Percentiles rank a stretch among this genome's conserved stretches.
Conservation (phyloP, 1,140 invertebrate species). For the Drosophila nasuta region DNA sequence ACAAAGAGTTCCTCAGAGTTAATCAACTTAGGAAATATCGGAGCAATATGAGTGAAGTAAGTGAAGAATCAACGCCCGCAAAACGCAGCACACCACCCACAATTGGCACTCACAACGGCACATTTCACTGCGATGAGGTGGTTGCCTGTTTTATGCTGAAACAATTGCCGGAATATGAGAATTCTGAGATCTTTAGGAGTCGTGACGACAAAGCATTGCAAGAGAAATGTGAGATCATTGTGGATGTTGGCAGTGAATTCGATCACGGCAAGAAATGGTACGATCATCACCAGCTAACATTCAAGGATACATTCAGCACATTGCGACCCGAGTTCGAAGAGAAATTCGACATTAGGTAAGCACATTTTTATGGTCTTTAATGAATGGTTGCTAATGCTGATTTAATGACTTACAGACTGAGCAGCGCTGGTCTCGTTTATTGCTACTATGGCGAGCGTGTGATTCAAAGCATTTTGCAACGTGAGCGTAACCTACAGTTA, state of each 20-base stretch:
- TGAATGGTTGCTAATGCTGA: background rate
- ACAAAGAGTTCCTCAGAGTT: background rate
- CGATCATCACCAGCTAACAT: conserved; percentile 97
- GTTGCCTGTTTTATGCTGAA: conserved; percentile 97
- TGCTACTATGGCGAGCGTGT: conserved; percentile 95
- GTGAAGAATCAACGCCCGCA: conserved; percentile 43
- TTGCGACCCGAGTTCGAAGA: conserved; percentile 86
- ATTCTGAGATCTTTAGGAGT: conserved; percentile 93
- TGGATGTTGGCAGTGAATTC: conserved; percentile 98
- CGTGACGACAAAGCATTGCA: conserved; percentile 88
- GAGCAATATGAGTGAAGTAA: conserved; percentile 43
- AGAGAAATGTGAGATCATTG: conserved; percentile 95
- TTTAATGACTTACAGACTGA: conserved; percentile 89
- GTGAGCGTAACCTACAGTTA: conserved; percentile 82
- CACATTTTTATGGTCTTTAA: background rate
- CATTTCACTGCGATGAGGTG: conserved; percentile 98
- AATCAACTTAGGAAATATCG: background rate
- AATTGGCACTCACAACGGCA: conserved; percentile 92
- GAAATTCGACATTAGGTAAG: conserved; percentile 86
- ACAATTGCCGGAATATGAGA: conserved; percentile 91
- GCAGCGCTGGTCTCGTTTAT: conserved; percentile 98
- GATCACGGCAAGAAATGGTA: conserved; percentile 91
- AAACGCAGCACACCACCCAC: conserved; percentile 68
- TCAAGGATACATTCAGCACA: conserved; percentile 87
- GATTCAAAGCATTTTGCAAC: conserved; percentile 87